Conservation (phyloP, 2,797 vertebrate species). For the Botia kubotai region DNA sequence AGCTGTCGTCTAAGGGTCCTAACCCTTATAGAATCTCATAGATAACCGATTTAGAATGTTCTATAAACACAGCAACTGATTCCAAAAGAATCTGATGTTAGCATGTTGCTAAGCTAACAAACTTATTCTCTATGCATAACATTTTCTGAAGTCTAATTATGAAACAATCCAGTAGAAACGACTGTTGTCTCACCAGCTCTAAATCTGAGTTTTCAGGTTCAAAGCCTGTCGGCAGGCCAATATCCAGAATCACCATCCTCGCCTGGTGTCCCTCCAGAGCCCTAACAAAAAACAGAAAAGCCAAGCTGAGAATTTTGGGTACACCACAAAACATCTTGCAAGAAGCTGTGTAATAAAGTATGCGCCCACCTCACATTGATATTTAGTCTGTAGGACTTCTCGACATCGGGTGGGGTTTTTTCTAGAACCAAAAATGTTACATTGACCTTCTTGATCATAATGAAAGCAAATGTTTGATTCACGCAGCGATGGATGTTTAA, state of each 20-base stretch:
- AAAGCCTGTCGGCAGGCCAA: conserved; percentile 79
- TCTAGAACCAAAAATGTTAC: conserved; percentile 61
- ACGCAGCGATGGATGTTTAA: background rate
- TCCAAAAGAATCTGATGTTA: background rate
- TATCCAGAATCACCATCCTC: conserved; percentile 78
- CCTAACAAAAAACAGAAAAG: conserved; percentile 57
- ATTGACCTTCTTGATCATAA: background rate
- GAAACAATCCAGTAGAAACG: background rate
- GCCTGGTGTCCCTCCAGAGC: conserved; percentile 70
- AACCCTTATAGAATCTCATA: background rate
- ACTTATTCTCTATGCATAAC: background rate
- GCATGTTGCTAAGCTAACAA: background rate
- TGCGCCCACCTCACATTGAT: conserved; percentile 72
- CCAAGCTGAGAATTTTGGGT: conserved; percentile 4
- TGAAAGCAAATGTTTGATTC: background rate
- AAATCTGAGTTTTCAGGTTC: conserved; percentile 77
- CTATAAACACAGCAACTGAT: background rate
- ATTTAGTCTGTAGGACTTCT: conserved; percentile 72
- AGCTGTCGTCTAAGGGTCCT: background rate
- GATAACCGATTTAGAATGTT: background rate
- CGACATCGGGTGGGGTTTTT: conserved; percentile 70
- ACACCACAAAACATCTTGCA: background rate
- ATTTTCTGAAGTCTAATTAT: background rate
- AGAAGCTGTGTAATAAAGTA: background rate
- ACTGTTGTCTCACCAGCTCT: conserved; percentile 68